Evolutionary conservation across 2,797 vertebrate genomes (phyloP).

Genomic region (Linurgus olivaceus): DNA sequence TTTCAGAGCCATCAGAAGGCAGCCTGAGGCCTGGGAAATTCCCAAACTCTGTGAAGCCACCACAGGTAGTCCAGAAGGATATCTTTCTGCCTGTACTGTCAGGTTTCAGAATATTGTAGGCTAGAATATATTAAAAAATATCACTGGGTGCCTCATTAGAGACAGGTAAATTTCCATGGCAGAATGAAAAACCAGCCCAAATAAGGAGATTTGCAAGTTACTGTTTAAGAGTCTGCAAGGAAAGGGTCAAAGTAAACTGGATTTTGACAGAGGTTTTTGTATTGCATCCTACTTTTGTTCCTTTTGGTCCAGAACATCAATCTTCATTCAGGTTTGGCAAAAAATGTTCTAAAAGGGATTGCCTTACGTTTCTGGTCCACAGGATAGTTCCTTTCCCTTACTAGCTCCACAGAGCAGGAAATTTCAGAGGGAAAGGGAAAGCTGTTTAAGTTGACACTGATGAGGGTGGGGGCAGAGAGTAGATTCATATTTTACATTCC

Average conservation of each 20-base stretch:
- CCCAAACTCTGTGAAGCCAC: background rate
- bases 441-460: background rate
- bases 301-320: background rate
- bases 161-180: background rate
- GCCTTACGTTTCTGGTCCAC: background rate
- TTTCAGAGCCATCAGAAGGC: background rate
- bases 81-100: background rate
- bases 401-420: background rate
- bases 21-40: background rate
- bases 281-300: background rate
- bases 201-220: background rate
- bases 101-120: background rate
- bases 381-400: background rate
- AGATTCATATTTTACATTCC: background rate
- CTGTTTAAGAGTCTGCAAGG: background rate
- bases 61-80: background rate
- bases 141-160: background rate
- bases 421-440: background rate
- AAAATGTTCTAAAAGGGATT: background rate
- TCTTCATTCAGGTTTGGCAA: background rate
- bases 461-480: fast-evolving
- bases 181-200: background rate
- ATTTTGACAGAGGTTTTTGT: background rate
- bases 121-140: background rate
- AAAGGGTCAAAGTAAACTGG: background rate